Evolutionary conservation across 2,888 invertebrate genomes (phyloP).

Genomic region (Danaus chrysippus): DNA sequence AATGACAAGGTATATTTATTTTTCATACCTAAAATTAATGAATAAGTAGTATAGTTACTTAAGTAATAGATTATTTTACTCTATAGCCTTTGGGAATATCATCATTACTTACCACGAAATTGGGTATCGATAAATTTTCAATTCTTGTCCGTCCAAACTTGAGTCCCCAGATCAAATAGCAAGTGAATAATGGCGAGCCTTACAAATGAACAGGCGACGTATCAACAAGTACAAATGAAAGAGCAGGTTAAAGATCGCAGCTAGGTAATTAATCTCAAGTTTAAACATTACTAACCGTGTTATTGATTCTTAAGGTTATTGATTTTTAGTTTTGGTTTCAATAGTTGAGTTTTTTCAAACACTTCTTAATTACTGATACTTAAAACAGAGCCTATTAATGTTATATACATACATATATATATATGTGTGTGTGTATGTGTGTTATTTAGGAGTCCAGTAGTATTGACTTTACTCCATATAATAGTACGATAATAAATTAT

Average conservation of each 20-base stretch:
- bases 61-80: not conserved
- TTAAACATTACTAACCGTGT: too few species aligned
- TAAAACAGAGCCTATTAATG: too few species aligned
- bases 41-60: not conserved
- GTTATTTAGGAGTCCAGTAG: too few species aligned
- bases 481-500: too few species aligned
- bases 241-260: constrained; percentile 35
- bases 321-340: too few species aligned
- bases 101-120: constrained; percentile 1
- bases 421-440: too few species aligned
- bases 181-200: constrained; percentile 40
- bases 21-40: not conserved
- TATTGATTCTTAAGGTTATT: too few species aligned
- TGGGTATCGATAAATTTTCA: constrained; percentile 26
- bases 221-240: constrained; percentile 39
- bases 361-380: too few species aligned
- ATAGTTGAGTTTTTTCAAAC: too few species aligned
- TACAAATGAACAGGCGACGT: constrained; percentile 39
- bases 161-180: constrained; percentile 32
- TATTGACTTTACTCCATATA: too few species aligned
- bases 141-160: constrained; percentile 13
- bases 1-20: not conserved
- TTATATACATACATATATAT: too few species aligned
- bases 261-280: constrained; percentile 38
- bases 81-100: not conserved